A percentile compares a stretch with the other conserved stretches of the same genome.
phyloP scores from a whole-genome alignment of 1,140 invertebrate species.

The Drosophila sp. region DNA sequence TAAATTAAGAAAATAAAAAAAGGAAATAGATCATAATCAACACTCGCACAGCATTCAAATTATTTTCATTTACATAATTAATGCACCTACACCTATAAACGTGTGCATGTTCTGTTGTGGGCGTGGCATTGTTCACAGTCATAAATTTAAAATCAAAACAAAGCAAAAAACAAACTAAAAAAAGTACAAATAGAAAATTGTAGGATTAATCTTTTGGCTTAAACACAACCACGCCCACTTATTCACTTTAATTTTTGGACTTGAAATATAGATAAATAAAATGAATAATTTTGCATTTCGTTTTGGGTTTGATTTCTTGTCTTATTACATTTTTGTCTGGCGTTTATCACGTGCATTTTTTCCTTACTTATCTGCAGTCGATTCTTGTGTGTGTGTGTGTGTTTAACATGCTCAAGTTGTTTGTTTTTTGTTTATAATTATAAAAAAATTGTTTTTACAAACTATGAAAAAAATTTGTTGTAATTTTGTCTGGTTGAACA shows the following conservation, averaged over 20 bases:
- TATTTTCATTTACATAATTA: slow-evolving; percentile 11
- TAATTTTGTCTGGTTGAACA: slow-evolving; percentile 48
- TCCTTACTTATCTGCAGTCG: slow-evolving; percentile 5
- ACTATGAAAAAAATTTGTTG: slow-evolving; percentile 49
- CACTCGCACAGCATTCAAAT: too few species aligned
- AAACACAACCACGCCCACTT: slow-evolving; percentile 17
- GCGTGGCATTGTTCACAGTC: neutral
- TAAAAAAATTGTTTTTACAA: slow-evolving; percentile 50
- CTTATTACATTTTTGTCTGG: slow-evolving; percentile 34
- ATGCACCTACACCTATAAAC: neutral
- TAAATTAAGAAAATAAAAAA: slow-evolving; percentile 19
- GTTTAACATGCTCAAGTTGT: slow-evolving; percentile 48
- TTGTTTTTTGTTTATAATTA: slow-evolving; percentile 42
- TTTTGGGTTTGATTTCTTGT: slow-evolving; percentile 17
- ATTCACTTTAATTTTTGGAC: neutral
- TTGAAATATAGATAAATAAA: neutral
- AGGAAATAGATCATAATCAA: slow-evolving; percentile 16
- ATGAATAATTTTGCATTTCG: slow-evolving; percentile 12
- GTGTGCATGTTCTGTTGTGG: too few species aligned
- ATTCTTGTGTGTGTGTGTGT: slow-evolving; percentile 20
- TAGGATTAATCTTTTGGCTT: neutral
- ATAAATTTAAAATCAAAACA: slow-evolving; percentile 45
- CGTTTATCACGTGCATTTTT: slow-evolving; percentile 48
- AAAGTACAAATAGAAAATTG: slow-evolving; percentile 24
- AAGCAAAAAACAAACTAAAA: slow-evolving; percentile 27